Conservation (phyloP, 2,888 invertebrate genomes). For the Drosophila conformis region DNA sequence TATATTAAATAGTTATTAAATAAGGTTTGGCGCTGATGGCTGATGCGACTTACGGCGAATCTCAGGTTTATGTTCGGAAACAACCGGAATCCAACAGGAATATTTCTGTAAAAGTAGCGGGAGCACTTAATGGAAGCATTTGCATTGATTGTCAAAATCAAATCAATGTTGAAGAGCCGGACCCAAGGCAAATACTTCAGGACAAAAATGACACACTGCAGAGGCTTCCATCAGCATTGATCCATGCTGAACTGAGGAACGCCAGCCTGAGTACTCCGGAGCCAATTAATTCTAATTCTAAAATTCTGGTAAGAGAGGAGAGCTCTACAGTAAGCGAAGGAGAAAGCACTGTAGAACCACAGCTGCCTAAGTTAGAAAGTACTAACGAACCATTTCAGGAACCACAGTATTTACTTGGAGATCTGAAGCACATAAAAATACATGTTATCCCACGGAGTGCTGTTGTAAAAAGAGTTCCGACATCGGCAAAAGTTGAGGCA, state of each 20-base stretch:
- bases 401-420: accelerated
- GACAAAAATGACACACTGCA: neutral
- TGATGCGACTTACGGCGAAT: neutral
- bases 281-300: too few relatives aligned
- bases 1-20: neutral
- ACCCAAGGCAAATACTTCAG: accelerated
- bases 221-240: neutral
- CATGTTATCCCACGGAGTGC: too few relatives aligned
- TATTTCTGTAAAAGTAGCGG: conserved; percentile 14
- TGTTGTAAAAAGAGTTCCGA: accelerated
- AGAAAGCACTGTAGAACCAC: neutral
- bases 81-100: neutral
- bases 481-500: accelerated
- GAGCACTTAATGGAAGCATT: conserved; percentile 15
- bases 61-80: conserved; percentile 6
- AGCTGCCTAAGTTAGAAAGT: neutral
- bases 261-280: accelerated
- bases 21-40: neutral
- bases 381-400: neutral
- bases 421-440: neutral
- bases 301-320: neutral
- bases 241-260: neutral
- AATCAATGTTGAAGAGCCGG: neutral
- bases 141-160: conserved; percentile 38
- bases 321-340: neutral